A percentile compares a stretch with the other conserved stretches of the same genome.
These are phyloP conservation scores for Prorops nasuta DNA, from an alignment of 1,140 invertebrate species.

Conservation along the genomic window DNA sequence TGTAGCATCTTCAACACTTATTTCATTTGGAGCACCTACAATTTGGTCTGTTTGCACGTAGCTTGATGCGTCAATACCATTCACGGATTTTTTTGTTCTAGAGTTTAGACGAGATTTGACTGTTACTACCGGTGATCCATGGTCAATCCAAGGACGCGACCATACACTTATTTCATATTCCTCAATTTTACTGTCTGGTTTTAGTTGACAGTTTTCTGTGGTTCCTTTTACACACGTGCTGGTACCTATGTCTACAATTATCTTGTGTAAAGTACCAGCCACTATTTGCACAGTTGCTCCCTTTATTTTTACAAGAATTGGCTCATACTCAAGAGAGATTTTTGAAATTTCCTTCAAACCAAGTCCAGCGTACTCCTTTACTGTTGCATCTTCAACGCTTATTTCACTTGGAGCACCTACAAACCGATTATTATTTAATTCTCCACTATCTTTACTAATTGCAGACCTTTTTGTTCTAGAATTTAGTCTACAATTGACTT, in stretches of 20 bases:
- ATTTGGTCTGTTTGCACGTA: background rate
- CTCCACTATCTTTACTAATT: too few species aligned
- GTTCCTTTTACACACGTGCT: constrained; percentile 54
- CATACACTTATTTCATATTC: constrained; percentile 60
- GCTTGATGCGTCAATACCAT: too few species aligned
- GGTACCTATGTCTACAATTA: constrained; percentile 53
- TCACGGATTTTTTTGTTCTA: too few species aligned
- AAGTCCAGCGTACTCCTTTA: constrained; percentile 41
- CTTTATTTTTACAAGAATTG: constrained; percentile 41
- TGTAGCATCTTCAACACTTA: constrained; percentile 35
- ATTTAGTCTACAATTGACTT: too few species aligned
- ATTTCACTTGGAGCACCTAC: constrained; percentile 26
- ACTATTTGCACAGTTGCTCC: constrained; percentile 49
- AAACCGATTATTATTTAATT: background rate
- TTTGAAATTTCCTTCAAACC: constrained; percentile 43
- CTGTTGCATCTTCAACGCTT: constrained; percentile 35
- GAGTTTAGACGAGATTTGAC: too few species aligned
- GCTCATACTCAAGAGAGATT: constrained; percentile 41
- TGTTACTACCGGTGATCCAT: constrained; percentile 52
- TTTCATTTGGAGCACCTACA: constrained; percentile 23
- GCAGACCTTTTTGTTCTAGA: too few species aligned
- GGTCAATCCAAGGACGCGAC: constrained; percentile 63
- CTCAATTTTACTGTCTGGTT: constrained; percentile 28
- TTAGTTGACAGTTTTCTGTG: constrained; percentile 32
- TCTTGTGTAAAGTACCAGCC: constrained; percentile 50